These are phyloP conservation scores for Rhodophaea formosa DNA, from an alignment of 2,888 invertebrate species.

Conservation along the genomic window DNA sequence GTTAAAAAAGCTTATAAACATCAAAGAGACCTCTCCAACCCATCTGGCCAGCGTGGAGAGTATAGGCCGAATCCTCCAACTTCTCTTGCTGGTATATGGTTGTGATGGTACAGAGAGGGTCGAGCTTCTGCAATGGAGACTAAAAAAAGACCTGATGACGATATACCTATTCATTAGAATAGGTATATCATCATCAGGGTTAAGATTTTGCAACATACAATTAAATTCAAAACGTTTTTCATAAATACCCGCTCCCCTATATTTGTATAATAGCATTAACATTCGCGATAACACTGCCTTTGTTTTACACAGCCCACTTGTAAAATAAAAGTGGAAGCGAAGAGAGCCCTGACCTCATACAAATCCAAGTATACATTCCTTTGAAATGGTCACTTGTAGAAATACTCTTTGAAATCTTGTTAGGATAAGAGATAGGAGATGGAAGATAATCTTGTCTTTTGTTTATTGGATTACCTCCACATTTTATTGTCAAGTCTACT, in stretches of 20 bases:
- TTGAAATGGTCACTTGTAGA: conserved; percentile 23
- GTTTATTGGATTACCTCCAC: conserved; percentile 20
- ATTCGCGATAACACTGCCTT: not conserved
- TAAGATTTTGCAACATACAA: too few relatives aligned
- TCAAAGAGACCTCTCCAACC: too few relatives aligned
- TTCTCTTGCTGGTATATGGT: too few relatives aligned
- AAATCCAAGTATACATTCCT: conserved; percentile 21
- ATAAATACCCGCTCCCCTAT: not conserved
- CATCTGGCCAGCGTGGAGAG: too few relatives aligned
- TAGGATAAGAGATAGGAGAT: conserved; percentile 19
- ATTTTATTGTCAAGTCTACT: not conserved
- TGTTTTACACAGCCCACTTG: conserved; percentile 15
- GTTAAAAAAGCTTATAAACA: too few relatives aligned
- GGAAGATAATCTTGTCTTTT: conserved; percentile 17
- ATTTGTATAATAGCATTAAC: not conserved
- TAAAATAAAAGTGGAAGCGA: conserved; percentile 19
- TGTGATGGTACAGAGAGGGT: too few relatives aligned
- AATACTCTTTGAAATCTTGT: conserved; percentile 22
- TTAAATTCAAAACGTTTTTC: not conserved
- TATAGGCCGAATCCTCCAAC: too few relatives aligned
- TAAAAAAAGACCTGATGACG: too few relatives aligned
- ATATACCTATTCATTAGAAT: too few relatives aligned
- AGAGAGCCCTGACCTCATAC: conserved; percentile 22
- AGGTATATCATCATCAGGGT: too few relatives aligned
- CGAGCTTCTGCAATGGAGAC: too few relatives aligned